These are phyloP conservation scores for Tenthredo livida DNA, from an alignment of 2,888 invertebrate genomes.

Conservation along the genomic window DNA sequence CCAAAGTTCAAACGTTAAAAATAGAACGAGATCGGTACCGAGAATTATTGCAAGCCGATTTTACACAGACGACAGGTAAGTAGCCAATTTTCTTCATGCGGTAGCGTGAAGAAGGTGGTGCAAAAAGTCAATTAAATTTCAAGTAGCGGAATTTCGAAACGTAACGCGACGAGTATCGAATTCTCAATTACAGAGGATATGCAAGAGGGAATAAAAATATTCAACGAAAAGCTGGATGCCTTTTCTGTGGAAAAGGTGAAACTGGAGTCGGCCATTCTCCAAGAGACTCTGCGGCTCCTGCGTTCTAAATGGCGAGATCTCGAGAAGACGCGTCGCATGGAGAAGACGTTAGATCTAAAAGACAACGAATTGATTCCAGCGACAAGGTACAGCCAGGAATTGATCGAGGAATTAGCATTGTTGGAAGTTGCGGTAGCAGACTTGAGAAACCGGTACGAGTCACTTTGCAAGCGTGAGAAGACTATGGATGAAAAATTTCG, in stretches of 20 bases:
- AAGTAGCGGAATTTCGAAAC: neutral
- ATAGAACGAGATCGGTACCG: constrained; percentile 88
- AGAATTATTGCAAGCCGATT: constrained; percentile 21
- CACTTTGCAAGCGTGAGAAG: constrained; percentile 67
- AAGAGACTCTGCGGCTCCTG: constrained; percentile 79
- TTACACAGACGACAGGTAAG: constrained; percentile 36
- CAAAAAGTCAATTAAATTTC: neutral
- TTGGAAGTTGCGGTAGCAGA: constrained; percentile 65
- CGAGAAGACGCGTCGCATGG: constrained; percentile 39
- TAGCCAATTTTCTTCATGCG: constrained; percentile 34
- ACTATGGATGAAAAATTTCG: constrained; percentile 68
- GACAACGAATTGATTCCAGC: constrained; percentile 38
- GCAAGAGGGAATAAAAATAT: constrained; percentile 81
- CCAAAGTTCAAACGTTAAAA: constrained; percentile 83
- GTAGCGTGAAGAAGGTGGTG: constrained; percentile 6
- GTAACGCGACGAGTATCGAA: neutral
- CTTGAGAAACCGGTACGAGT: constrained; percentile 65
- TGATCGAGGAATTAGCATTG: constrained; percentile 56
- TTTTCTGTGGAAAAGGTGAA: constrained; percentile 81
- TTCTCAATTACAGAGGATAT: constrained; percentile 72
- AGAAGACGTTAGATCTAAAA: constrained; percentile 18
- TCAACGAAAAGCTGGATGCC: constrained; percentile 81
- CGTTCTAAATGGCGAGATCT: constrained; percentile 78
- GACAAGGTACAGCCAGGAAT: constrained; percentile 40
- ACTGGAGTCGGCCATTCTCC: constrained; percentile 86